Percentiles rank a stretch among this genome's conserved stretches.
Evolutionary conservation across 2,113 vertebrate species (phyloP).

Genomic region (Corythornis vintsioides): DNA sequence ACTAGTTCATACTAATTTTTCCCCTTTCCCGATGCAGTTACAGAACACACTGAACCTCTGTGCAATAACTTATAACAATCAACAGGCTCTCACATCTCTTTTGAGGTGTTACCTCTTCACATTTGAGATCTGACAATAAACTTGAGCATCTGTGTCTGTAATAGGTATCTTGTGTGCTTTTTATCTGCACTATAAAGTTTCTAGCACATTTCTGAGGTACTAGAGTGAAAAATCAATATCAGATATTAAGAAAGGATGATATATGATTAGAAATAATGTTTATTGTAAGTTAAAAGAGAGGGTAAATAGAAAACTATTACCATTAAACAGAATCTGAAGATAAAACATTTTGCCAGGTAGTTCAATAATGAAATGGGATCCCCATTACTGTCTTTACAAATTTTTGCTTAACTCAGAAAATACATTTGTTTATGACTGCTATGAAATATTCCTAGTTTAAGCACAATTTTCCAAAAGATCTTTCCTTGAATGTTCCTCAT

Average conservation of each 20-base stretch:
- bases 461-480: background rate
- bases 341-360: background rate
- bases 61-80: background rate
- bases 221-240: background rate
- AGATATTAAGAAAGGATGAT: background rate
- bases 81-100: background rate
- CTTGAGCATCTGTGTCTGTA: background rate
- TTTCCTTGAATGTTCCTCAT: background rate
- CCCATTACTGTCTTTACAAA: background rate
- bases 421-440: background rate
- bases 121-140: background rate
- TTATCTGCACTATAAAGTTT: background rate
- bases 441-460: background rate
- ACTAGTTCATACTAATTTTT: background rate
- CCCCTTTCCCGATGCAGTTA: background rate
- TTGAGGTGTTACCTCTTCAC: background rate
- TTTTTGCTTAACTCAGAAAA: background rate
- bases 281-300: background rate
- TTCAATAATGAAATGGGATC: background rate
- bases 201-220: background rate
- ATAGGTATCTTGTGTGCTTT: background rate
- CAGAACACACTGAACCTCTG: background rate
- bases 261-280: background rate
- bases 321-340: background rate
- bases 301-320: background rate